A percentile compares a stretch with the other conserved stretches of the same genome.
phyloP scores from a whole-genome alignment of 1,140 invertebrate genomes.

The Hetaerina americana region DNA sequence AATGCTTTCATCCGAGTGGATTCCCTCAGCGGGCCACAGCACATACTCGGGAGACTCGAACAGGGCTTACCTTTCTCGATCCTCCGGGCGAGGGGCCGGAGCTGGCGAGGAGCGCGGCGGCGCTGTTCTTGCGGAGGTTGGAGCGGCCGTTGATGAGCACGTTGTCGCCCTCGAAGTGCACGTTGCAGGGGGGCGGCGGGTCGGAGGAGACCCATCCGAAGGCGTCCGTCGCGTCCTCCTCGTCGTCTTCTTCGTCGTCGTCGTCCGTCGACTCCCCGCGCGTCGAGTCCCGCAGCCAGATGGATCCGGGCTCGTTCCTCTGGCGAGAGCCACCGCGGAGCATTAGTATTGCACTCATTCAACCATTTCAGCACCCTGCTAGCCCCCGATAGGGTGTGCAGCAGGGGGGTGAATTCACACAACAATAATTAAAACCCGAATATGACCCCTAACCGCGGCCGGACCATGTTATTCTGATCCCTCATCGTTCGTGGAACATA shows the following conservation, averaged over 20 bases:
- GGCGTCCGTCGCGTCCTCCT: neutral
- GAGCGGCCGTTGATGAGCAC: conserved; percentile 76
- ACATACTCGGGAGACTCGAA: too few species aligned
- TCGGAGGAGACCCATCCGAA: conserved; percentile 31
- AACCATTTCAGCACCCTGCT: too few species aligned
- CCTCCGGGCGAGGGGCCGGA: neutral
- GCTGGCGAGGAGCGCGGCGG: conserved; percentile 31
- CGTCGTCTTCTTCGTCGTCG: neutral
- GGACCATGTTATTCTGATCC: too few species aligned
- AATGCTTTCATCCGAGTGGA: too few species aligned
- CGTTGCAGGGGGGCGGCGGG: conserved; percentile 65
- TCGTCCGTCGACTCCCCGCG: neutral
- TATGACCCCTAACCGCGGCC: too few species aligned
- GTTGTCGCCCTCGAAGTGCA: conserved; percentile 76
- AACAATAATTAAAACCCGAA: too few species aligned
- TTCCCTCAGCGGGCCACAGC: too few species aligned
- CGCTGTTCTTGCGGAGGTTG: conserved; percentile 49
- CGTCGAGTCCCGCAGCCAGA: neutral
- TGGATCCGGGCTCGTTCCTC: neutral
- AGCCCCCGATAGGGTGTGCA: too few species aligned
- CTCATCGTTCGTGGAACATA: too few species aligned
- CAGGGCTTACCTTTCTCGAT: neutral
- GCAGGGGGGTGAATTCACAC: too few species aligned
- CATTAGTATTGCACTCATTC: too few species aligned
- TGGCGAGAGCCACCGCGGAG: too few species aligned